These are phyloP conservation scores for Lacanobia wlatinum DNA, from an alignment of 2,888 invertebrate species.

Conservation along the genomic window DNA sequence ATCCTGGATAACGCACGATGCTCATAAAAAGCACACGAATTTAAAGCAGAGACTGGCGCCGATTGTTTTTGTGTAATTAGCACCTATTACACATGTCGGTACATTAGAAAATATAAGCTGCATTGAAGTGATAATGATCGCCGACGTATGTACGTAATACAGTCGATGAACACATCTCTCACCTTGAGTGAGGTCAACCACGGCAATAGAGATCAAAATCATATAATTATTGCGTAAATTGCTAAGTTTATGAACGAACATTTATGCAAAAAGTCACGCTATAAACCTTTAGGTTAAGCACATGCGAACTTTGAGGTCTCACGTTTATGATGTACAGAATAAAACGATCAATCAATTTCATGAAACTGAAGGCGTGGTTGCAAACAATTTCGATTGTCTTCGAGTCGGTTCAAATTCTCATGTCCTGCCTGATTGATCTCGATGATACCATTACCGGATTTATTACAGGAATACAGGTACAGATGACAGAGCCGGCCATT, in stretches of 20 bases:
- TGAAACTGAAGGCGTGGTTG: constrained; percentile 1
- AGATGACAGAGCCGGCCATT: constrained; percentile 66
- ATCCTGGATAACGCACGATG: constrained; percentile 55
- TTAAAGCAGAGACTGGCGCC: constrained; percentile 69
- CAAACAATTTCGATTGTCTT: constrained; percentile 36
- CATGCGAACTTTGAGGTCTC: neutral
- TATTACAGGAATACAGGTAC: constrained; percentile 52
- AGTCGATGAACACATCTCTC: constrained; percentile 78
- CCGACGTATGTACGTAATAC: constrained; percentile 70
- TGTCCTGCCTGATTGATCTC: constrained; percentile 51
- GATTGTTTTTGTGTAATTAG: constrained; percentile 69
- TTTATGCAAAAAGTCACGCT: constrained; percentile 19
- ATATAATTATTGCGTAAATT: constrained; percentile 56
- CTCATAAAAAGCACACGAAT: constrained; percentile 60
- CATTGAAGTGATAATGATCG: constrained; percentile 79
- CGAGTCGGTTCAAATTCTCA: constrained; percentile 24
- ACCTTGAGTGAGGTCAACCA: constrained; percentile 83
- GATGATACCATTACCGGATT: constrained; percentile 53
- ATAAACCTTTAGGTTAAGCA: constrained; percentile 1
- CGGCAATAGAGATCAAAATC: constrained; percentile 71
- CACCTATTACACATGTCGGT: constrained; percentile 64
- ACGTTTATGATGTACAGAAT: constrained; percentile 4
- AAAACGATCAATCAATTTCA: constrained; percentile 17
- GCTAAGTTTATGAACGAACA: constrained; percentile 10
- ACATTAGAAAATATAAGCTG: constrained; percentile 71